Evolutionary conservation across 1,140 invertebrate species (phyloP), one percentile per base, ranked within the genome.

Genomic region (Lanistes nyassanus): DNA sequence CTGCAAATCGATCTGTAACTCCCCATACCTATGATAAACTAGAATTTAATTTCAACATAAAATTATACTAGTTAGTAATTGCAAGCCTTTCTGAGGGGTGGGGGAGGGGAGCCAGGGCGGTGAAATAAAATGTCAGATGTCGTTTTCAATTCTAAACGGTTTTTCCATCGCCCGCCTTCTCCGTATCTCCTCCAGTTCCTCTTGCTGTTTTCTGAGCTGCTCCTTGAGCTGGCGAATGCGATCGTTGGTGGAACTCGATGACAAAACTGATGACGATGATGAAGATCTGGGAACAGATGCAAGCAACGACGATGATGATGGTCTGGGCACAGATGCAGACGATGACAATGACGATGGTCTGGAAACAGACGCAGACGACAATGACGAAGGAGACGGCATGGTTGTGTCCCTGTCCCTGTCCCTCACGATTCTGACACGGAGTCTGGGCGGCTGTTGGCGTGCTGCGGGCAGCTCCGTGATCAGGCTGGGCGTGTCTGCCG

Each of bases 161-260:
- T n/a, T 11, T 19, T 60, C 16, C 36, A 26, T 16, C 5, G 36
- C 36, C 36, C 70, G 58, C 23, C 42, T 53, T n/a, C 31, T 53
- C 29, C 70, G 13, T 34, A 72, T 72, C 56, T 62, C 19, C 34
- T 72, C 70, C 56, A 72, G 56, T 39, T 72, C 34, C 26, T 60
- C 70, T 9, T 72, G 56, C 36, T 72, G 70, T 37, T 72, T 16
- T 37, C 42, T 58, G 23, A 72, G 70, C 70, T 60, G 56, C 55
- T 58, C 70, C 55, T 62, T 72, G 31, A 72, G 36, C 36, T 62
- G 55, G 0, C 70, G 53, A n/a, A 72, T 72, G 21, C 70, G 70
- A 6, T 72, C 56, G 9, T 19, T n/a, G 7, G 55, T 26, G 19
- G 70, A 47, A 16, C 19, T 29, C 19, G 67, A 72, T 11, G 70